Base-by-base conservation (phyloP, 2,797 vertebrate species). In the Jordanella pulchra region DNA sequence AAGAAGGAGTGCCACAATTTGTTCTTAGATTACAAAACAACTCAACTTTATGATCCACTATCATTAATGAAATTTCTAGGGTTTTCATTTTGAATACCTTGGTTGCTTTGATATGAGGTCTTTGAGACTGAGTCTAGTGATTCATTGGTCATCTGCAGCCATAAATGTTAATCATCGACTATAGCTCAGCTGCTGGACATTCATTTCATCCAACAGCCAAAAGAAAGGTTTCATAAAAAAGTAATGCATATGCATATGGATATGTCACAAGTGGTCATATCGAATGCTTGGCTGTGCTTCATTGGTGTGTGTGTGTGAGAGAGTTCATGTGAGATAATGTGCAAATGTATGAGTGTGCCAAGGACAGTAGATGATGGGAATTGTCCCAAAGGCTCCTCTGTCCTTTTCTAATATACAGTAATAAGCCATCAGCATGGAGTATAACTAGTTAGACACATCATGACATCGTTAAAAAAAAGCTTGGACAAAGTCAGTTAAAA, bases 151-250 rank as follows among this genome's bases (percentile, higher is more conserved):
- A 89, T 91, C 86, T 76, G 45, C 47, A 60, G 80, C 80, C 85
- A 88, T 93, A 88, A 92, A 92, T 80, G 86, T 84, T 92, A 91
- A 92, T 92, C 91, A 92, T 89, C 85, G 86, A 77, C 86, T 44
- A 25, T 25, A 25, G 60, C 82, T 76, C 45, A 47, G 86, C 88
- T 83, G 71, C 81, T 70, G 86, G 88, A 91, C 89, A 82, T 89
- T 87, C 86, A 91, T 90, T 91, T 89, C 86, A 88, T 91, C 81
- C 81, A 71, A 64, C 68, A 79, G 87, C 86, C 69, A 27, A 72
- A 75, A 81, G 85, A 85, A 82, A 86, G 69, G 71, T 70, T 79
- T 84, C 79, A 60, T 89, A 84, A 87, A 89, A 83, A 79, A 54
- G 39, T 58, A 30, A 54, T 65, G 71, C 27, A 28, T 65, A 69